Conservation (phyloP, 2,797 vertebrate genomes). For the Threskiornis aethiopicus region DNA sequence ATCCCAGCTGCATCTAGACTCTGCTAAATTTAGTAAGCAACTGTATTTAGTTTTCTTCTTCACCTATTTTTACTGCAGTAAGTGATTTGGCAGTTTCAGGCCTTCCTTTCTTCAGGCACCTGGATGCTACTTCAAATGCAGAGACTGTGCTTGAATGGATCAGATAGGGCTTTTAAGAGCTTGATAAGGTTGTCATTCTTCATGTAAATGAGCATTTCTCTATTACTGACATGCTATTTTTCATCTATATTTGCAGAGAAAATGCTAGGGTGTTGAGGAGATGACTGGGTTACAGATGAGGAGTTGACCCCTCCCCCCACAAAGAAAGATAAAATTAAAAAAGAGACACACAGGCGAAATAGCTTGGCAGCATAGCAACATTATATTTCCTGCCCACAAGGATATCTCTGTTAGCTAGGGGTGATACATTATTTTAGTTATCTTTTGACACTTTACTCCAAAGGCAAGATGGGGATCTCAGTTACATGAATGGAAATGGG, state of each 20-base stretch:
- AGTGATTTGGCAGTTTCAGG: not conserved
- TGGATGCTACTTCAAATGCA: slow-evolving; percentile 3
- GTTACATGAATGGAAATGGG: not conserved
- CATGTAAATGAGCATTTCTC: slow-evolving; percentile 1
- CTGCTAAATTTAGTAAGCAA: not conserved
- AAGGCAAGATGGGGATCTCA: not conserved
- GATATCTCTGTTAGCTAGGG: not conserved
- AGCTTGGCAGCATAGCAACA: not conserved
- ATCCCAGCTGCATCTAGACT: not conserved
- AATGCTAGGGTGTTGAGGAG: not conserved
- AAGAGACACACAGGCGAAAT: not conserved
- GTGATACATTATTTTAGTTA: not conserved
- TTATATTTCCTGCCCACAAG: not conserved
- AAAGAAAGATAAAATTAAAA: not conserved
- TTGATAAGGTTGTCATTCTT: slow-evolving; percentile 12
- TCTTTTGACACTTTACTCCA: not conserved
- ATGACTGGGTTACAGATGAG: not conserved
- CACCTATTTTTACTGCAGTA: not conserved
- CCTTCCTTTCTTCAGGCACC: not conserved
- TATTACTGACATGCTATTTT: not conserved
- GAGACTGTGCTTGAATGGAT: not conserved
- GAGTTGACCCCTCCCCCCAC: accelerated
- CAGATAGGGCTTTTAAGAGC: not conserved
- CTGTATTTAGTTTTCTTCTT: not conserved
- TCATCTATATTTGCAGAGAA: not conserved